These are phyloP conservation scores for Podabrus alpinus DNA, from an alignment of 2,888 invertebrate genomes.

Conservation along the genomic window DNA sequence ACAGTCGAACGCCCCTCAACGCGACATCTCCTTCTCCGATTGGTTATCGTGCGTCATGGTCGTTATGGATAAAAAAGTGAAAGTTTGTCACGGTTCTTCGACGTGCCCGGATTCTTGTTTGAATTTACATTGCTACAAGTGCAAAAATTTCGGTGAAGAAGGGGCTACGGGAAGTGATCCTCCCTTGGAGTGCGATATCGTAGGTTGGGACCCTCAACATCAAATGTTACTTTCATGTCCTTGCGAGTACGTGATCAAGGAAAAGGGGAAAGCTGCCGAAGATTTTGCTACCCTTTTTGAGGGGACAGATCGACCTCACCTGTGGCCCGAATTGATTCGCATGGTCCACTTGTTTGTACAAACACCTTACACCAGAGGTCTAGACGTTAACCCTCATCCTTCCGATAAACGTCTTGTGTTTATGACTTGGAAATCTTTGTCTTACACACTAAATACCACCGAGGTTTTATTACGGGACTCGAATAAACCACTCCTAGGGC, in stretches of 20 bases:
- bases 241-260: conserved; percentile 48
- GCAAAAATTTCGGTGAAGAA: conserved; percentile 43
- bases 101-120: conserved; percentile 61
- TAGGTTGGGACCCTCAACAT: conserved; percentile 46
- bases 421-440: conserved; percentile 73
- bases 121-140: conserved; percentile 59
- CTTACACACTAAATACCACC: conserved; percentile 78
- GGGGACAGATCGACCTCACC: conserved; percentile 47
- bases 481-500: conserved; percentile 73
- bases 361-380: conserved; percentile 61
- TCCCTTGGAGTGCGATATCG: conserved; percentile 47
- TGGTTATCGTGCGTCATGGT: conserved; percentile 62
- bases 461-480: conserved; percentile 73
- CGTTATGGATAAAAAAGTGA: conserved; percentile 54
- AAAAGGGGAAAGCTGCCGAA: conserved; percentile 46
- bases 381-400: conserved; percentile 58
- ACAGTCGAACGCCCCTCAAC: conserved; percentile 53
- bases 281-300: conserved; percentile 53
- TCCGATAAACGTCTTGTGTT: conserved; percentile 60
- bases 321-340: conserved; percentile 60
- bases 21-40: conserved; percentile 60
- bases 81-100: conserved; percentile 54
- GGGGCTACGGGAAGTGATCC: conserved; percentile 41
- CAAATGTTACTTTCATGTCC: conserved; percentile 51
- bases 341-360: conserved; percentile 68